Base-by-base conservation (phyloP, 1,140 invertebrate species). In the Formica selysi region DNA sequence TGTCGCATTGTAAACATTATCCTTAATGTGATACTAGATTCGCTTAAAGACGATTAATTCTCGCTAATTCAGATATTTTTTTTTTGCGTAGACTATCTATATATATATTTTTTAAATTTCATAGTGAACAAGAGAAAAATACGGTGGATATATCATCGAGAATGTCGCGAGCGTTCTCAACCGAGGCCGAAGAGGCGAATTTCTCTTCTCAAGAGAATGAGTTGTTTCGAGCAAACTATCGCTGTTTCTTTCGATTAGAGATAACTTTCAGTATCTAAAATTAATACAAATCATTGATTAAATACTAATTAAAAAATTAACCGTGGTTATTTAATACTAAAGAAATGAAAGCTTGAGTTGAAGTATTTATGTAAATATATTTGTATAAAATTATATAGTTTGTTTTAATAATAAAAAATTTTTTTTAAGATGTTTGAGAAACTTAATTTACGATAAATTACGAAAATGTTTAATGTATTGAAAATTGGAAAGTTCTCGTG, bases 91-190 rank as follows among this genome's bases (percentile, higher is more conserved):
- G 16, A 61, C n/a, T 59, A 44, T 68, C 11, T 48, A 32, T 57
- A 19, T 26, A 36, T 44, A 48, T 51, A 3, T 61, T 29, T 26
- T 83, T 83, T 32, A 16, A 22, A 83, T 48, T 44, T 48, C 13
- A 48, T 59, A 83, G 44, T 59, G 79, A 89, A 67, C 70, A 57
- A 78, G 76, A 90, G 86, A 86, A 88, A 91, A 88, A 65, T 81
- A 90, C 64, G 89, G 85, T 78, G 85, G 86, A 89, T 87, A 41
- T 85, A 90, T 91, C 81, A 88, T 90, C 86, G 76, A 83, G 89
- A 91, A 91, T 90, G 87, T 90, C 89, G 87, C 89, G 81, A 80
- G 80, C 80, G 88, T 90, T 91, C 84, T 85, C 13, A 68, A 90
- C 74, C 80, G 85, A 80, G 61, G 62, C 48, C 26, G 38, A 73